Conservation (phyloP, 2,113 vertebrate genomes). For the Epinephelus lanceolatus region DNA sequence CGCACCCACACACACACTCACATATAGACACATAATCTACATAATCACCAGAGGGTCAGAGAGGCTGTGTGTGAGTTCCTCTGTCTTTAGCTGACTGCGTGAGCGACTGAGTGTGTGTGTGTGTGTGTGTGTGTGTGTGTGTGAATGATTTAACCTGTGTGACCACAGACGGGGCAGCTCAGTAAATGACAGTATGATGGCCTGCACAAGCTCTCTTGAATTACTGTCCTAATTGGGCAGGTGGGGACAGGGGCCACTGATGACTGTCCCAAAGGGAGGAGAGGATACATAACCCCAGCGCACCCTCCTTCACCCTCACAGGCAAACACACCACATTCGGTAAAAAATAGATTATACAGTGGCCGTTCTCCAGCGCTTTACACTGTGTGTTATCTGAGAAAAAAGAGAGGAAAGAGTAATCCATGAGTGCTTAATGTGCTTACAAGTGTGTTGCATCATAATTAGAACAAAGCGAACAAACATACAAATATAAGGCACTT, state of each 20-base stretch:
- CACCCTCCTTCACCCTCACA: constrained; percentile 4
- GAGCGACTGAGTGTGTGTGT: constrained; percentile 15
- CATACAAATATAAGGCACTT: constrained; percentile 11
- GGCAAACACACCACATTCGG: not conserved
- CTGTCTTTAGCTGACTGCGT: constrained; percentile 46
- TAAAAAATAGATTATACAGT: not conserved
- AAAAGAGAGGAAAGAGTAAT: not conserved
- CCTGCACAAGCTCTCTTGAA: constrained; percentile 13
- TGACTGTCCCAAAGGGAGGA: constrained; percentile 35
- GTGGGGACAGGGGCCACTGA: constrained; percentile 23
- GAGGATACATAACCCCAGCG: constrained; percentile 21
- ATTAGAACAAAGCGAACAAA: constrained; percentile 7
- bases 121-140: constrained; percentile 32
- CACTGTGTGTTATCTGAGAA: not conserved
- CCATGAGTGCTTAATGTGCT: not conserved
- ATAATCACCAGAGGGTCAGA: constrained; percentile 67
- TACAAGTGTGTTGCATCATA: not conserved
- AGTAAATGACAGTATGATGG: constrained; percentile 19
- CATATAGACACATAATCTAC: constrained; percentile 44
- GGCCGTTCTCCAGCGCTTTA: not conserved
- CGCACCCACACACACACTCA: constrained; percentile 3
- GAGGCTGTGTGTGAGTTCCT: constrained; percentile 34
- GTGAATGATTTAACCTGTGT: constrained; percentile 48
- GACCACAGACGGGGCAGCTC: constrained; percentile 8
- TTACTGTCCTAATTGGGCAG: constrained; percentile 45